Percentiles rank a stretch among this genome's conserved stretches.
These are phyloP conservation scores for Chondrosia reniformis DNA, from an alignment of 37 sponge, comb jelly and placozoan species.

Conservation along the genomic window DNA sequence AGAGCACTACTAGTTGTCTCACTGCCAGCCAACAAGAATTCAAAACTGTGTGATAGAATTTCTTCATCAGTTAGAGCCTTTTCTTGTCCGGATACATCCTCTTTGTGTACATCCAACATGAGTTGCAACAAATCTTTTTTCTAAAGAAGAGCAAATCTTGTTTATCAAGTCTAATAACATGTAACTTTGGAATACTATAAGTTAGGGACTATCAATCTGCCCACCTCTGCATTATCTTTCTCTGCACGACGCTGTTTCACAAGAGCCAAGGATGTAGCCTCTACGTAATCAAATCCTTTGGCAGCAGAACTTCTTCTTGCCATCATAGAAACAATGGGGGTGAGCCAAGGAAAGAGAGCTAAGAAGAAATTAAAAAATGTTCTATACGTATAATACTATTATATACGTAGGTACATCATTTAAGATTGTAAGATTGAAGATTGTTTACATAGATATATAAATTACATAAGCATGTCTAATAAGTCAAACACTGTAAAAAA, in stretches of 20 bases:
- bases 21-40: constrained; percentile 79
- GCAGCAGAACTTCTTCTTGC: no score
- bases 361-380: no score
- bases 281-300: no score
- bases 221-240: not conserved
- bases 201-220: no score
- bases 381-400: no score
- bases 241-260: not conserved
- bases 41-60: constrained; percentile 36
- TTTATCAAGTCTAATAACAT: not conserved
- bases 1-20: constrained; percentile 77
- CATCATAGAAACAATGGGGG: no score
- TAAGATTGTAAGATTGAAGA: no score
- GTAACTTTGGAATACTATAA: not conserved
- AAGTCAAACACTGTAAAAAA: not conserved
- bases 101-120: constrained; percentile 52
- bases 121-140: constrained; percentile 60
- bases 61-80: constrained; percentile 43
- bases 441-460: not conserved
- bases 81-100: not conserved
- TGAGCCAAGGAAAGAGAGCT: no score
- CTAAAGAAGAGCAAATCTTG: constrained; percentile 3
- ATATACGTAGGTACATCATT: no score
- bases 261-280: not conserved
- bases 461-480: not conserved